phyloP scores from a whole-genome alignment of 1,140 invertebrate genomes.

The Lepidurus arcticus region DNA sequence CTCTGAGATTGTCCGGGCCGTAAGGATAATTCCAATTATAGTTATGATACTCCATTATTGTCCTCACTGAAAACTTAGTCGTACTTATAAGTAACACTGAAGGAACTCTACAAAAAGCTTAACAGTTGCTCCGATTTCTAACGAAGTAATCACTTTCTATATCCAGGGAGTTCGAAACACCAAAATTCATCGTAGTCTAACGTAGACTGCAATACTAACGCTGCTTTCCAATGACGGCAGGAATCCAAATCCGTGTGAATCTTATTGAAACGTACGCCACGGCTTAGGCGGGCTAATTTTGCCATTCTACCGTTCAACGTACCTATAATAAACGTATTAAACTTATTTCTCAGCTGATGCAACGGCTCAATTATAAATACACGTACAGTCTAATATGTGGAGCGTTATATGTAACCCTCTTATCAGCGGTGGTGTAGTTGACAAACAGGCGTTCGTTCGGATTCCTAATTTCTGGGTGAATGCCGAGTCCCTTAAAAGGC shows the following conservation, averaged over 20 bases:
- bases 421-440: not conserved
- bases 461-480: not conserved
- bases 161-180: not conserved
- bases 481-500: not conserved
- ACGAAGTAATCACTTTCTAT: not conserved
- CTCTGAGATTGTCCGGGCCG: not conserved
- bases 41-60: constrained; percentile 6
- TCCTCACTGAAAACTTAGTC: not conserved
- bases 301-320: not conserved
- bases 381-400: not conserved
- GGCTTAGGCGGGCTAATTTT: not conserved
- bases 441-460: not conserved
- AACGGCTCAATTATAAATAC: not conserved
- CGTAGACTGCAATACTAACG: not conserved
- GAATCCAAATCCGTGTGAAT: not conserved
- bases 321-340: not conserved
- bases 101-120: not conserved
- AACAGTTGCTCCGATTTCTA: not conserved
- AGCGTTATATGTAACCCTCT: not conserved
- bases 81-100: not conserved
- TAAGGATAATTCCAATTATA: not conserved
- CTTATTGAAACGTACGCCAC: not conserved
- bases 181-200: not conserved
- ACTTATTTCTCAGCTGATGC: not conserved
- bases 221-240: not conserved